These are phyloP conservation scores for Xyrauchen texanus DNA, from an alignment of 2,113 vertebrate genomes.

Conservation along the genomic window DNA sequence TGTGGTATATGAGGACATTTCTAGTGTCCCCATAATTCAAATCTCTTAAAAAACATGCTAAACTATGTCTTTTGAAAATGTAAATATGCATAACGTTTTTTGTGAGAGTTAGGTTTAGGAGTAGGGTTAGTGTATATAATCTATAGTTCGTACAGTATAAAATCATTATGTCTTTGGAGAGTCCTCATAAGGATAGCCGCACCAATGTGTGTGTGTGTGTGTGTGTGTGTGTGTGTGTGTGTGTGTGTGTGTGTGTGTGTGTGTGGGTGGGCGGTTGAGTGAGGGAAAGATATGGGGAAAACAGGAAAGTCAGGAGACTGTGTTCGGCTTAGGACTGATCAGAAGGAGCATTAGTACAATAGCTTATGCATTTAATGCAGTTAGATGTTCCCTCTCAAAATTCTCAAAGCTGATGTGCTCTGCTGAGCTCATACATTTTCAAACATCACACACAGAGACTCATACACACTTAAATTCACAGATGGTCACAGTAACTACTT, in stretches of 20 bases:
- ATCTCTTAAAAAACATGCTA: no score
- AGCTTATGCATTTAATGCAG: conserved; percentile 34
- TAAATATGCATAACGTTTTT: no score
- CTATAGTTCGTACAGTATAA: no score
- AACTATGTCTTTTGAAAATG: no score
- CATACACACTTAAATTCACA: background rate
- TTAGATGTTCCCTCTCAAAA: conserved; percentile 20
- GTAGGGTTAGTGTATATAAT: no score
- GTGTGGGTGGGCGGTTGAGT: conserved; percentile 13
- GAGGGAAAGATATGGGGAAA: background rate
- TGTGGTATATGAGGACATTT: no score
- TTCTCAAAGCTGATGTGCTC: conserved; percentile 13
- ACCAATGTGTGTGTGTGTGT: background rate
- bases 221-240: no score
- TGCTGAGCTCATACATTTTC: conserved; percentile 34
- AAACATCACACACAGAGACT: conserved; percentile 15
- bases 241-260: conserved; percentile 21
- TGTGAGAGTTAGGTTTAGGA: no score
- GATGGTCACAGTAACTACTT: background rate
- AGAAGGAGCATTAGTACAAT: conserved; percentile 20
- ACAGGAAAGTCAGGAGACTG: conserved; percentile 23
- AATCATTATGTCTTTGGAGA: no score
- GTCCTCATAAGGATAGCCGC: no score
- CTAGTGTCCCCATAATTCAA: no score
- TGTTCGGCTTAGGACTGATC: conserved; percentile 3